Evolutionary conservation across 2,888 invertebrate species (phyloP).

Genomic region (Macrosiphum euphorbiae): DNA sequence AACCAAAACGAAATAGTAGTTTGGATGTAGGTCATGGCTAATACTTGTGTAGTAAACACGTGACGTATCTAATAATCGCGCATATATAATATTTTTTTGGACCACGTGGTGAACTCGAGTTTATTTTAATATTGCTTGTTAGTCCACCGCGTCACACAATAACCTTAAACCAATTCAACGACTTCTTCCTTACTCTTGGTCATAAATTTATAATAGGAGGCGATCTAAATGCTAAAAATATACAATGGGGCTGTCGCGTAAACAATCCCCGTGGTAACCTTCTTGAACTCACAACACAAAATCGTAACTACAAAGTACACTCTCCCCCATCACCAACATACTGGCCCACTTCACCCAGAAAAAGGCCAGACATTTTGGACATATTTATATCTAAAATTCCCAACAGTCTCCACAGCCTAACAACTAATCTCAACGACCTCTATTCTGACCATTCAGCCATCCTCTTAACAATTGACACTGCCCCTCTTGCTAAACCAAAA

Average conservation of each 20-base stretch:
- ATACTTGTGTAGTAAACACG: neutral
- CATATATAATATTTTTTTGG: slow-evolving; percentile 31
- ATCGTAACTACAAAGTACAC: too few relatives aligned
- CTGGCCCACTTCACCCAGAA: too few relatives aligned
- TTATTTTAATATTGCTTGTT: neutral
- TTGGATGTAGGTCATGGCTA: slow-evolving; percentile 44
- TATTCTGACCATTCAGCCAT: slow-evolving; percentile 44
- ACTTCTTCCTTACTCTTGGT: too few relatives aligned
- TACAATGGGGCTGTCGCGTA: too few relatives aligned
- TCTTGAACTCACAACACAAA: too few relatives aligned
- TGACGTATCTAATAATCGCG: neutral
- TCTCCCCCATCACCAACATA: too few relatives aligned
- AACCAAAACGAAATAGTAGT: slow-evolving; percentile 8
- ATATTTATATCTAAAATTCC: neutral
- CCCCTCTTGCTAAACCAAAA: neutral
- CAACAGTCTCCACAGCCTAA: neutral
- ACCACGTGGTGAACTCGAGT: neutral
- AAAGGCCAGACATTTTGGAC: too few relatives aligned
- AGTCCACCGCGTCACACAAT: too few relatives aligned
- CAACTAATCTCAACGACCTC: slow-evolving; percentile 23
- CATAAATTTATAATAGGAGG: too few relatives aligned
- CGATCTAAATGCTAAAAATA: too few relatives aligned
- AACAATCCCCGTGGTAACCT: too few relatives aligned
- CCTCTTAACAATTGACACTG: slow-evolving; percentile 31
- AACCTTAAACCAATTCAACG: too few relatives aligned